Conservation (phyloP, 1,140 invertebrate species). For the Palaemon carinicauda region DNA sequence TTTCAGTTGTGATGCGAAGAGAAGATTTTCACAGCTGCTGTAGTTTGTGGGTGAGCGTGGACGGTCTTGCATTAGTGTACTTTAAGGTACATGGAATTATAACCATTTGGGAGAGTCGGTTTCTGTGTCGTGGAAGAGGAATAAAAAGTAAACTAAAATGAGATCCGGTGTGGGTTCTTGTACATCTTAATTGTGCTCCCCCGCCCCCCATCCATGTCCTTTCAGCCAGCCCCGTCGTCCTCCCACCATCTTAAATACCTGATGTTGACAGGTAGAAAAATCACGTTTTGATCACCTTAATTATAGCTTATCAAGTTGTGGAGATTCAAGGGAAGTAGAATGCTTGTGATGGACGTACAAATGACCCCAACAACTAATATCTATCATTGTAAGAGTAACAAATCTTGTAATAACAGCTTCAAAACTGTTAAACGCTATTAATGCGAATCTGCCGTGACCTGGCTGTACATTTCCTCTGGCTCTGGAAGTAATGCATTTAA, state of each 20-base stretch:
- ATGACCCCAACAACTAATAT: neutral
- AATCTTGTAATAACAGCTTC: neutral
- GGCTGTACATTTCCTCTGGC: neutral
- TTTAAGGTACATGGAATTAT: too few species aligned
- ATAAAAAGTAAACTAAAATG: too few species aligned
- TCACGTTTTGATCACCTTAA: too few species aligned
- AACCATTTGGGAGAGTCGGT: too few species aligned
- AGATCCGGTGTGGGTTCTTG: neutral
- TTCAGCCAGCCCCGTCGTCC: neutral
- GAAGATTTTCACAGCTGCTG: too few species aligned
- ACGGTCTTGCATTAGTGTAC: too few species aligned
- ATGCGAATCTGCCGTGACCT: neutral
- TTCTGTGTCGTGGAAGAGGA: too few species aligned
- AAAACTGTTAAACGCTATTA: constrained; percentile 6
- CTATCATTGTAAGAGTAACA: neutral
- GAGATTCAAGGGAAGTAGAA: neutral
- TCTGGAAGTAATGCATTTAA: neutral
- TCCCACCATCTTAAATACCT: neutral
- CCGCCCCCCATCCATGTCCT: neutral
- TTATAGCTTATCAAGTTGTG: too few species aligned
- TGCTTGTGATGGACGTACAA: neutral
- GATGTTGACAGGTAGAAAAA: neutral
- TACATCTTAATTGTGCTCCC: neutral
- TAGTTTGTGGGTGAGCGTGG: too few species aligned
- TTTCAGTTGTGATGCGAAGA: too few species aligned